Base-by-base conservation (phyloP, 2,888 invertebrate species). In the Sarcophaga rosellei region DNA sequence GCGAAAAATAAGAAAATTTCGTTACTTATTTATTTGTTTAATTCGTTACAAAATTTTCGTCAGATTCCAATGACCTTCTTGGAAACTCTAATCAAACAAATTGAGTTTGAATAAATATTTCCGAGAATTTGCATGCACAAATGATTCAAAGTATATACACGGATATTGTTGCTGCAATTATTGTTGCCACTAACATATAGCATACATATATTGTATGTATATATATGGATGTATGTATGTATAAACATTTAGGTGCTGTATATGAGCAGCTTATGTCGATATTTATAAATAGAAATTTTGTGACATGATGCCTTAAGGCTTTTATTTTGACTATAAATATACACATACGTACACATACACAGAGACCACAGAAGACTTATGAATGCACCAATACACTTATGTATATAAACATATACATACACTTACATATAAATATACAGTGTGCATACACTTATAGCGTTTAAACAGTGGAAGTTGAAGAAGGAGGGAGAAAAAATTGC, bases 241-340 rank as follows among this genome's bases (percentile, higher is more conserved):
- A 5, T 53, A 4, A 17, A 17, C 53, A 53, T 53, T 53, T 53
- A 53, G 53, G 53, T 12, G 4, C 53, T 53, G 1, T 65, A 65
- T 75, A 63, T 70, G 63, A 25, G 61, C 20, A n/a, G 53, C 15
- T 72, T 72, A 66, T 68, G 72, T 80, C 84, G 84, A 68, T 77
- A 82, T 81, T 81, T 68, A 73, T 77, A 81, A 77, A 81, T 81
- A 62, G 66, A 66, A 57, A 53, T 45, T 44, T 66, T 77, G 76
- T 76, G 75, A 85, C 75, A 82, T 85, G 62, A 53, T 53, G 75
- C 76, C 82, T 66, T 25, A 35, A 72, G 82, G 82, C 82, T 62
- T 70, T 79, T 75, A 68, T 75, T 79, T 82, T 72, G 47, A 77
- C 47, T 66, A 77, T 73, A 77, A 72, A 57, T 35, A 73, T 61